A percentile compares a stretch with the other conserved stretches of the same genome.
Evolutionary conservation across 2,113 vertebrate genomes (phyloP).

Genomic region (Chaetura pelagica): DNA sequence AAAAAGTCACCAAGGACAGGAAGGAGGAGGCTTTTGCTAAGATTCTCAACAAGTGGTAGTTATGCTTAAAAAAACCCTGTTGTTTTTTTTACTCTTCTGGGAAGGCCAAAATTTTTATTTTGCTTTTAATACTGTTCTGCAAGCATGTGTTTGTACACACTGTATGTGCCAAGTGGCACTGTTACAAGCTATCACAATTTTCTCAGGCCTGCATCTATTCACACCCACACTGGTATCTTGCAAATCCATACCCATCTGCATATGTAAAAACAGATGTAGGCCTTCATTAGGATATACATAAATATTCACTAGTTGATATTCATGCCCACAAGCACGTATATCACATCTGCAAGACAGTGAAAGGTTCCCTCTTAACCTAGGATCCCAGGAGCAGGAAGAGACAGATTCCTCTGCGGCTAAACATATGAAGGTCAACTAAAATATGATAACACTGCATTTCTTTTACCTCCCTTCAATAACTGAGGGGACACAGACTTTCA

Average conservation of each 20-base stretch:
- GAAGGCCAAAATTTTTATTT: neutral
- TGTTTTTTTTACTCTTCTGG: neutral
- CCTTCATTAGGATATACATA: neutral
- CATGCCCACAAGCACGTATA: neutral
- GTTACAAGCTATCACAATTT: slow-evolving; percentile 20
- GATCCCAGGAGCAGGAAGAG: neutral
- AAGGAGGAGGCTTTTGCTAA: neutral
- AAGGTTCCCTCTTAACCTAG: neutral
- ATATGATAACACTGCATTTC: neutral
- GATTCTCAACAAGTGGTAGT: neutral
- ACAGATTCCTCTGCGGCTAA: neutral
- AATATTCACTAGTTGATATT: slow-evolving; percentile 10
- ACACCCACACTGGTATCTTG: slow-evolving; percentile 27
- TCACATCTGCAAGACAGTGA: neutral
- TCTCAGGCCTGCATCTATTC: slow-evolving; percentile 18
- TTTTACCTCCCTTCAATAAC: neutral
- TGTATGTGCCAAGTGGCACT: neutral
- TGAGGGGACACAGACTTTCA: neutral
- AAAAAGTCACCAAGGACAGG: neutral
- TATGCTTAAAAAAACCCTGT: fast-evolving
- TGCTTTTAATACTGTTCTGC: neutral
- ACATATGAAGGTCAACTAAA: neutral
- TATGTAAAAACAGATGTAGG: slow-evolving; percentile 5
- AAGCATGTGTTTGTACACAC: neutral
- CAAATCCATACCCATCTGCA: neutral